Conservation (phyloP, 1,140 invertebrate genomes). For the Meteorus sp. region DNA sequence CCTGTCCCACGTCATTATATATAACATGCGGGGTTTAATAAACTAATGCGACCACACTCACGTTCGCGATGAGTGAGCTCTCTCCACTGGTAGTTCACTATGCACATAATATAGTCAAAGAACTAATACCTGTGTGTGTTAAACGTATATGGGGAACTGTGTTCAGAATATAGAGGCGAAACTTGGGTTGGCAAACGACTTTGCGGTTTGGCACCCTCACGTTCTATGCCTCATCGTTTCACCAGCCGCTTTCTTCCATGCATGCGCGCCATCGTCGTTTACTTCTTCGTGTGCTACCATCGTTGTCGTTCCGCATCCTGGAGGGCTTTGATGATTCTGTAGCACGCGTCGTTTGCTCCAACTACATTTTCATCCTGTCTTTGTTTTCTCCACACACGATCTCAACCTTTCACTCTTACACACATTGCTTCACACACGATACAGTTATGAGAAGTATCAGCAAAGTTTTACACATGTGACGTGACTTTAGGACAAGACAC, state of each 20-base stretch:
- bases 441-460: too few relatives aligned
- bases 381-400: too few relatives aligned
- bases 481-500: constrained; percentile 12
- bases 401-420: too few relatives aligned
- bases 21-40: constrained; percentile 25
- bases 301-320: not conserved
- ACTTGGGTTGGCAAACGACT: constrained; percentile 29
- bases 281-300: not conserved
- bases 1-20: not conserved
- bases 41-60: constrained; percentile 29
- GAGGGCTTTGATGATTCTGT: constrained; percentile 23
- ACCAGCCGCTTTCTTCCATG: not conserved
- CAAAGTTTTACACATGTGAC: constrained; percentile 10
- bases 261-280: not conserved
- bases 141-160: too few relatives aligned
- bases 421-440: too few relatives aligned
- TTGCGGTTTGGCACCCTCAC: constrained; percentile 25
- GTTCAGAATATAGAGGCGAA: too few relatives aligned
- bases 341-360: constrained; percentile 22
- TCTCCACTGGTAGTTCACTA: constrained; percentile 2
- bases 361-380: constrained; percentile 22
- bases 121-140: too few relatives aligned
- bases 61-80: constrained; percentile 9
- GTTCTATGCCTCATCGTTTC: not conserved
- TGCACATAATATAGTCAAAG: constrained; percentile 5